phyloP scores from a whole-genome alignment of 2,888 invertebrate genomes.

The Meiosimyza platycephala region DNA sequence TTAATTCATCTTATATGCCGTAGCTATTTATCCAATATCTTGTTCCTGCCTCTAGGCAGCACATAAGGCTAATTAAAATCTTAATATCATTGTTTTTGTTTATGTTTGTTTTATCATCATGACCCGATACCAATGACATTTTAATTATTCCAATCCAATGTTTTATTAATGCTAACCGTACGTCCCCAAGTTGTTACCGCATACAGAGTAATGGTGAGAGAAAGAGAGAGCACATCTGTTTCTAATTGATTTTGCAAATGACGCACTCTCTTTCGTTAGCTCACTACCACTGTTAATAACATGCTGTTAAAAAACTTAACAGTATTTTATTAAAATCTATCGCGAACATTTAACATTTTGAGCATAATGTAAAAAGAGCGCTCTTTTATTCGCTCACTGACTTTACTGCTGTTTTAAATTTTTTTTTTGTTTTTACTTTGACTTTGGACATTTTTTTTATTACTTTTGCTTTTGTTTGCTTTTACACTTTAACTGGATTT shows the following conservation, averaged over 20 bases:
- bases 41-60: no score
- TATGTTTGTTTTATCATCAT: no score
- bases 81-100: conserved; percentile 12
- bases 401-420: conserved; percentile 16
- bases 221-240: no score
- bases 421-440: conserved; percentile 38
- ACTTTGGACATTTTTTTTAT: conserved; percentile 15
- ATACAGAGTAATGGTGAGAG: no score
- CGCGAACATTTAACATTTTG: no score
- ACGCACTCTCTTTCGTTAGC: background rate
- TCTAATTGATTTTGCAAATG: no score
- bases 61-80: no score
- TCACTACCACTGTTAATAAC: background rate
- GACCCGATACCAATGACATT: conserved; percentile 12
- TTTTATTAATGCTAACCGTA: background rate
- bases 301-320: background rate
- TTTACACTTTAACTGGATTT: conserved; percentile 8
- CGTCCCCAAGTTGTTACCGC: no score
- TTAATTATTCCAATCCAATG: conserved; percentile 12
- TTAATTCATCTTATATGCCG: background rate
- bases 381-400: conserved; percentile 11
- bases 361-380: no score
- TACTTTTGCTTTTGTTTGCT: background rate
- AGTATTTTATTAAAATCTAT: no score
- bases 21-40: background rate